Conservation (phyloP, 2,888 invertebrate species). For the Phyllotreta cruciferae region DNA sequence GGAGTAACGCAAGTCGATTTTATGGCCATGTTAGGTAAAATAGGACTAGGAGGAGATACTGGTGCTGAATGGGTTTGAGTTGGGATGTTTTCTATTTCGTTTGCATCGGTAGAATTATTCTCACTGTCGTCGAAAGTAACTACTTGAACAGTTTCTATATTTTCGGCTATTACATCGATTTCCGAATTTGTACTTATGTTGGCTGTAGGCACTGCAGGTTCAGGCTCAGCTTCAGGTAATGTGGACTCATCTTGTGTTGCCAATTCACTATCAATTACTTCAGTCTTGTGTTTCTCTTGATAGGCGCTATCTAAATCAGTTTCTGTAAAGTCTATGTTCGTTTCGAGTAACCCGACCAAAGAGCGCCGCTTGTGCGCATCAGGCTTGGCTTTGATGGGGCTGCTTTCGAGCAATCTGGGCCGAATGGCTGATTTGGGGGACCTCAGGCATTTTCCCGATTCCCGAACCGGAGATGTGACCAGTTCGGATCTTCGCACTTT, state of each 20-base stretch:
- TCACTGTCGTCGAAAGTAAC: conserved; percentile 12
- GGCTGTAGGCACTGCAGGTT: neutral
- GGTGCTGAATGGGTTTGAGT: conserved; percentile 36
- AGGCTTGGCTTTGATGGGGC: conserved; percentile 50
- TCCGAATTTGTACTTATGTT: neutral
- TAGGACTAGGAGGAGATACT: conserved; percentile 34
- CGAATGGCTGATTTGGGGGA: conserved; percentile 51
- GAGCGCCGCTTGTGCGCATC: conserved; percentile 57
- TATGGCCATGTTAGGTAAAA: conserved; percentile 14
- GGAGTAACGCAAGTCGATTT: conserved; percentile 35
- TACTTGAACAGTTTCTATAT: conserved; percentile 2
- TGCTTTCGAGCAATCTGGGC: conserved; percentile 55
- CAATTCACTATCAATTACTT: no score
- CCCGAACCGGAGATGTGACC: conserved; percentile 54
- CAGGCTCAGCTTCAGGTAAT: neutral
- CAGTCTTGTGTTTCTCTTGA: conserved; percentile 42
- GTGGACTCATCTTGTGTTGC: neutral
- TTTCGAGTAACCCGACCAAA: conserved; percentile 64
- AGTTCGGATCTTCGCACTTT: conserved; percentile 41
- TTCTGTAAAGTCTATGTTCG: conserved; percentile 68
- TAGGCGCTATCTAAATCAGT: conserved; percentile 58
- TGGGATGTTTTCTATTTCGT: conserved; percentile 6
- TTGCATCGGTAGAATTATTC: conserved; percentile 3
- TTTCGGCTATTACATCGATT: neutral
- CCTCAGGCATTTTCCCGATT: conserved; percentile 30